These are phyloP conservation scores for Hyperopisus bebe DNA, from an alignment of 2,113 vertebrate genomes.

Conservation along the genomic window DNA sequence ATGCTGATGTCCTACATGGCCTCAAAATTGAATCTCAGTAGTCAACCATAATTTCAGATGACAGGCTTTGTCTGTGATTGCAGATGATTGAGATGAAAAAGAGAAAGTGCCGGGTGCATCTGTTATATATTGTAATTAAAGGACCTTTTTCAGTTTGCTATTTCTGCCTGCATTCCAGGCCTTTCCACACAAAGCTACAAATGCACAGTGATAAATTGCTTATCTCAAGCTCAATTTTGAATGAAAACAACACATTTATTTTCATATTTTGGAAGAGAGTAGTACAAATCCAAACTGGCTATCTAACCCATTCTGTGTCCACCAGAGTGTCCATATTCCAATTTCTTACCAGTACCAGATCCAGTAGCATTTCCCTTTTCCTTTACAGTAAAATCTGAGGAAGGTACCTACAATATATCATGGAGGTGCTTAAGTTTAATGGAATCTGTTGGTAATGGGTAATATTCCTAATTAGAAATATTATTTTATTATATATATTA, in stretches of 20 bases:
- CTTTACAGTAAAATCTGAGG: neutral
- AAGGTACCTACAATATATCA: neutral
- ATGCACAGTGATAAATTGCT: neutral
- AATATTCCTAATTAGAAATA: neutral
- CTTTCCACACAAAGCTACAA: neutral
- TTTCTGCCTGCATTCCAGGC: constrained; percentile 1
- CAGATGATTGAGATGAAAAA: constrained; percentile 1
- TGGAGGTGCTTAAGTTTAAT: neutral
- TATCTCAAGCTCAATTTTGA: neutral
- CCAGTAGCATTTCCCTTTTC: neutral
- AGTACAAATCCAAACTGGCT: neutral
- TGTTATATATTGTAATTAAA: constrained; percentile 19
- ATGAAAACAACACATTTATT: neutral
- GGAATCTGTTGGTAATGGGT: neutral
- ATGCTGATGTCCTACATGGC: constrained; percentile 35
- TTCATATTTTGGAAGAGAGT: neutral
- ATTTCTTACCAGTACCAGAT: neutral
- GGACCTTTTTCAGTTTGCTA: constrained; percentile 8
- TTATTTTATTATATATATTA: no score
- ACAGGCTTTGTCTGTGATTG: constrained; percentile 19
- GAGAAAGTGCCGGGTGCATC: neutral
- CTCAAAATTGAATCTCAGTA: constrained; percentile 15
- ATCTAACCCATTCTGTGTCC: neutral
- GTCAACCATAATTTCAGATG: constrained; percentile 20
- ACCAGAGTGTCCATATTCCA: neutral